Evolutionary conservation across 2,113 vertebrate genomes (phyloP).

Genomic region (Micromys minutus): DNA sequence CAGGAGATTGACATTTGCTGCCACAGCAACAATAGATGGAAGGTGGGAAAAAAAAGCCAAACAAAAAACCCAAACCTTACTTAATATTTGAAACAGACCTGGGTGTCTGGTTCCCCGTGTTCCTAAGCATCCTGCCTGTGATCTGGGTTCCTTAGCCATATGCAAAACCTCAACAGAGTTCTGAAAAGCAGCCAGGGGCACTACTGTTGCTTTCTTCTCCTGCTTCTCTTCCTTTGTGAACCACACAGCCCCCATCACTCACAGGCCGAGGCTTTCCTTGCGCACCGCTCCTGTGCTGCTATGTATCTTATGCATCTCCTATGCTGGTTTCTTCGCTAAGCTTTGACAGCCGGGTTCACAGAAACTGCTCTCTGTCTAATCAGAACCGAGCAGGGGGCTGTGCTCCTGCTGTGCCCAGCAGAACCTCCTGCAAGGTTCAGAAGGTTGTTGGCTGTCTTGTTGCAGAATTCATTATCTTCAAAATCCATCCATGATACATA

Average conservation of each 20-base stretch:
- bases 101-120: neutral
- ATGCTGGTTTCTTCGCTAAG: neutral
- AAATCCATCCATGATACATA: slow-evolving; percentile 11
- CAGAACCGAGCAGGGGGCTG: neutral
- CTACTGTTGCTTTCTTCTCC: neutral
- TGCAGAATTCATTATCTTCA: slow-evolving; percentile 41
- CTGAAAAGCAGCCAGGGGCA: neutral
- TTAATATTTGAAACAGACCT: neutral
- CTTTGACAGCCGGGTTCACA: slow-evolving; percentile 61
- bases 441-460: slow-evolving; percentile 64
- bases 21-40: neutral
- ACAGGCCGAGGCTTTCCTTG: slow-evolving; percentile 33
- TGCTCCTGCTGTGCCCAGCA: slow-evolving; percentile 34
- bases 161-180: neutral
- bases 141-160: neutral
- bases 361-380: slow-evolving; percentile 51
- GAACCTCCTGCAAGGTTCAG: slow-evolving; percentile 9
- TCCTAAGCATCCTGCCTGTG: neutral
- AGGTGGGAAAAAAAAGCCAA: neutral
- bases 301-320: neutral
- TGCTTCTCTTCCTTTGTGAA: neutral
- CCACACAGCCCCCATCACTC: neutral
- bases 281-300: neutral
- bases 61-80: neutral
- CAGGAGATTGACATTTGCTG: neutral